These are phyloP conservation scores for Regulus satrapa DNA, from an alignment of 2,113 vertebrate species.

Conservation along the genomic window DNA sequence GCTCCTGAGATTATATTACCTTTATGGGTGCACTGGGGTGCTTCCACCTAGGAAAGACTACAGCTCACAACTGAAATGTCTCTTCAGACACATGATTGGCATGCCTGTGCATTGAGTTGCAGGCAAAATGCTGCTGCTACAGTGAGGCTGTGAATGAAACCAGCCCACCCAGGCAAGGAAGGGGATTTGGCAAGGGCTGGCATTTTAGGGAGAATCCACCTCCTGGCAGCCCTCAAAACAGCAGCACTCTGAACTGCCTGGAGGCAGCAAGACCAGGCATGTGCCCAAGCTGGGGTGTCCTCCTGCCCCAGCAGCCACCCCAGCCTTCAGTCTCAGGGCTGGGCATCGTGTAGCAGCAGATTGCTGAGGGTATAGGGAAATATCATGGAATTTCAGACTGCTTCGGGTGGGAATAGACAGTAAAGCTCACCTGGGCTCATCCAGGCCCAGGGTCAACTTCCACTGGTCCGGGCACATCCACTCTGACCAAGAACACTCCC, in stretches of 20 bases:
- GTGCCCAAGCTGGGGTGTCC: background rate
- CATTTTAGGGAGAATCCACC: background rate
- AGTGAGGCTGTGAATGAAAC: background rate
- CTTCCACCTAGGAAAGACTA: background rate
- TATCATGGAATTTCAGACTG: background rate
- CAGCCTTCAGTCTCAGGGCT: background rate
- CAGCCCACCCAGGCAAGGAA: background rate
- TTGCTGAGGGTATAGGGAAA: background rate
- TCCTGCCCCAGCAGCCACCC: background rate
- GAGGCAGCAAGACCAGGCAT: background rate
- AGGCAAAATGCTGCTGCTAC: background rate
- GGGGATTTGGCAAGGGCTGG: background rate
- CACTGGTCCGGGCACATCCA: background rate
- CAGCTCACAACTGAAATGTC: background rate
- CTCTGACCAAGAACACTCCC: too few species aligned
- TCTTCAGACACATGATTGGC: background rate
- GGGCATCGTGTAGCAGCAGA: accelerated
- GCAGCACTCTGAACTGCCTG: background rate
- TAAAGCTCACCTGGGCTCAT: background rate
- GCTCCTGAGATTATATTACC: background rate
- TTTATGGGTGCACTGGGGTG: background rate
- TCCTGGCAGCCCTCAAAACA: background rate
- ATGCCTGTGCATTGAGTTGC: background rate
- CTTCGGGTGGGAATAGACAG: background rate
- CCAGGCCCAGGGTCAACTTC: background rate